These are phyloP conservation scores for Channa striata DNA, from an alignment of 2,797 vertebrate genomes.

Conservation along the genomic window DNA sequence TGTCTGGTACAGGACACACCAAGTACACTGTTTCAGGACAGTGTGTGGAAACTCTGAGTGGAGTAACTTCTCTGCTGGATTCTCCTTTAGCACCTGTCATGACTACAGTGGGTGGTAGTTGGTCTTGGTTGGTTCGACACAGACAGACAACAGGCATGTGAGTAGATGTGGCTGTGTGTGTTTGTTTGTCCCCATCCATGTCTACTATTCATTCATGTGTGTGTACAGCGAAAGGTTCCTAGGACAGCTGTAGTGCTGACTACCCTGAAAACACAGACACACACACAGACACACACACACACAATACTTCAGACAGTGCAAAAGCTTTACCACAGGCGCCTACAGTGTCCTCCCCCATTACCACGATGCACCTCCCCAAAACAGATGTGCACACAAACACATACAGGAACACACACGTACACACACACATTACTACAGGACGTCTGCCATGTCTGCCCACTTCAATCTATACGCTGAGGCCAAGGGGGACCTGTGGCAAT, in stretches of 20 bases:
- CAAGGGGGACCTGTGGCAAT: constrained; percentile 37
- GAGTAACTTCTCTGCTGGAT: constrained; percentile 49
- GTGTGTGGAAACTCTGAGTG: constrained; percentile 40
- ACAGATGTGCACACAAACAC: constrained; percentile 42
- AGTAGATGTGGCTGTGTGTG: constrained; percentile 26
- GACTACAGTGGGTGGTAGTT: constrained; percentile 59
- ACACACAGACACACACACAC: constrained; percentile 21
- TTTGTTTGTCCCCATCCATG: constrained; percentile 7
- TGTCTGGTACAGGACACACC: constrained; percentile 23
- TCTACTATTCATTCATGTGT: constrained; percentile 12
- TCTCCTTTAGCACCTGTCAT: constrained; percentile 74
- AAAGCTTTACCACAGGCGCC: constrained; percentile 72
- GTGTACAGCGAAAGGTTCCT: constrained; percentile 29
- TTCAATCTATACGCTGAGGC: constrained; percentile 67
- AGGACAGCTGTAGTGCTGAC: constrained; percentile 12
- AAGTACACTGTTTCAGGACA: constrained; percentile 32
- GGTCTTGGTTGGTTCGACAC: constrained; percentile 57
- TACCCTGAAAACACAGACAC: constrained; percentile 7
- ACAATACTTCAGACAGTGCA: constrained; percentile 42
- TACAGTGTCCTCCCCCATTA: constrained; percentile 63
- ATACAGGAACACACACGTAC: constrained; percentile 33
- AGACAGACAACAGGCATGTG: constrained; percentile 17
- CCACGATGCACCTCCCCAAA: constrained; percentile 60
- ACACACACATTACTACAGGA: constrained; percentile 55
- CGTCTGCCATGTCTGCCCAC: constrained; percentile 68